Base-by-base conservation (phyloP, 53 echinoderm and acorn worm genomes). In the Stichopus horrens region DNA sequence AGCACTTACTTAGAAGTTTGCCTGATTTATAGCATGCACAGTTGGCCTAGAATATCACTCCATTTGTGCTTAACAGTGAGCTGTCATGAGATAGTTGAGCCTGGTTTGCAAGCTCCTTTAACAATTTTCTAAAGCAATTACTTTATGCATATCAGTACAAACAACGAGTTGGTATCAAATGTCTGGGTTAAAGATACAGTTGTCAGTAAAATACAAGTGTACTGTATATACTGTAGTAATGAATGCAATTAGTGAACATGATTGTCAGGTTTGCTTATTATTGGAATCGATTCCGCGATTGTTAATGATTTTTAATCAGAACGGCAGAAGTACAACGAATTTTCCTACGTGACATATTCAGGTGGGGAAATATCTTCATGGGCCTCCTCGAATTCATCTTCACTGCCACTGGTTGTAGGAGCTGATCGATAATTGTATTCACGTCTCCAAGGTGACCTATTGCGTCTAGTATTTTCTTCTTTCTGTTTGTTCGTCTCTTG, bases 381-480 rank as follows among this genome's bases (percentile, higher is more conserved):
- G 11, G 85, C 85, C 18, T 85, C 85, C 67, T 85, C 85, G 16
- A 85, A 85, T 68, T 85, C 85, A 85, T 85, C 85, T 66, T 85
- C 85, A 85, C 85, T 85, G 10, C 85, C 85, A 85, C 85, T 85
- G 57, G 85, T 85, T 7, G 85, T 66, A 1, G 83, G 20, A 85
- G 81, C 81, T 21, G 81, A 56, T 21, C 81, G 81, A 19, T 21
- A 9, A 81, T 57, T 81, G 8, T 18, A 57, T 5, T 56, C 60
- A 21, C 71, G 21, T 63, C 83, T 83, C 83, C 83, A 83, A 4
- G 83, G 83, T 66, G 85, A 85, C 54, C 77, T 59, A 9, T 59
- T 59, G 71, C 71, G 63, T 23, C 85, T 85, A 52, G 37, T 5
- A 13, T 23, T 37, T 66, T 20, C 10, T 59, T 85, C 67, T 67